Evolutionary conservation across 2,888 invertebrate genomes (phyloP).

Genomic region (Bombylius discolor): DNA sequence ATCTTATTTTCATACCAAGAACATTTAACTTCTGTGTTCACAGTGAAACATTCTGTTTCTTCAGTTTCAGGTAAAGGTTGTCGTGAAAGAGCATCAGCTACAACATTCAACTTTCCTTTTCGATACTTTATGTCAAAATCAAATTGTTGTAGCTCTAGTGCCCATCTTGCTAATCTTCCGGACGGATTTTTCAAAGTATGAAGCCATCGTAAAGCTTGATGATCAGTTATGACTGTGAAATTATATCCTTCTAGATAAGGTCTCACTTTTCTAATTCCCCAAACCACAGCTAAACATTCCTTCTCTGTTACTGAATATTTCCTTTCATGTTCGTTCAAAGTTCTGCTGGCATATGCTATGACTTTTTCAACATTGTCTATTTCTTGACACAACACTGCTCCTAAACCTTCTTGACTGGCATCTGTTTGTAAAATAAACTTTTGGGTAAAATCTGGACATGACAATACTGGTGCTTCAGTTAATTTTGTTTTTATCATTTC

Average conservation of each 20-base stretch:
- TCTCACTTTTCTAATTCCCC: not conserved
- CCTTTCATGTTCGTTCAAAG: not conserved
- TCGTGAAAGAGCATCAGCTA: not conserved
- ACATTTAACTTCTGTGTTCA: too few species aligned
- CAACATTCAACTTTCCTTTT: not conserved
- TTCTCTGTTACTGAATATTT: not conserved
- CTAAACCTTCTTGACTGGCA: too few species aligned
- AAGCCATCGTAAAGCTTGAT: not conserved
- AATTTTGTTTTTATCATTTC: not conserved
- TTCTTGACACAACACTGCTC: too few species aligned
- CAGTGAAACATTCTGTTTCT: too few species aligned
- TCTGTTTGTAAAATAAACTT: not conserved
- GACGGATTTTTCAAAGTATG: not conserved
- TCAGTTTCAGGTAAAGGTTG: too few species aligned
- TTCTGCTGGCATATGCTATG: slow-evolving; percentile 9
- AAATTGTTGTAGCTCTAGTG: not conserved
- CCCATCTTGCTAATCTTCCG: not conserved
- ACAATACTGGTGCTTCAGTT: not conserved
- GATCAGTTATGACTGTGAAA: not conserved
- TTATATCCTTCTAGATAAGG: not conserved
- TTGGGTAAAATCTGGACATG: not conserved
- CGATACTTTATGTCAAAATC: not conserved
- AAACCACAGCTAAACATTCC: not conserved
- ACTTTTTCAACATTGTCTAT: slow-evolving; percentile 10
- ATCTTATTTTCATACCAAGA: too few species aligned